A percentile compares a stretch with the other conserved stretches of the same genome.
Conservation (phyloP, 2,888 invertebrate species). For the Oscheius sp. region DNA sequence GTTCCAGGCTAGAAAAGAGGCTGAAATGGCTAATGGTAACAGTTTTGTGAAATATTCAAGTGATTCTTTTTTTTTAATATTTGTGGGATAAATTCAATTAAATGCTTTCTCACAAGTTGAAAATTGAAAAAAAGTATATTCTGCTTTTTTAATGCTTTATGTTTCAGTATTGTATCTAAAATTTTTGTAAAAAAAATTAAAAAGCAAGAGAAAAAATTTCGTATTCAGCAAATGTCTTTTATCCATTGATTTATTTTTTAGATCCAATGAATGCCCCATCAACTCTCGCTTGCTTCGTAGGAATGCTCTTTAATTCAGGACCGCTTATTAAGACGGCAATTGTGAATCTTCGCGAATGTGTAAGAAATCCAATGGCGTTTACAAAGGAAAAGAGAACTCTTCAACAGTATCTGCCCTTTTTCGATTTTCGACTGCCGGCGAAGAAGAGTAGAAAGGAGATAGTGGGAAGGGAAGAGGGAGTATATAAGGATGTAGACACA, state of each 20-base stretch:
- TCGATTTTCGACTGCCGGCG: conserved; percentile 7
- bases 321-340: conserved; percentile 3
- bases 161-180: no score
- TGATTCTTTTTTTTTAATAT: no score
- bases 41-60: no score
- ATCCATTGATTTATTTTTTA: neutral
- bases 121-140: no score
- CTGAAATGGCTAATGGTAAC: neutral
- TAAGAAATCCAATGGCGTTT: conserved; percentile 8
- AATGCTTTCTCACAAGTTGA: neutral
- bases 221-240: neutral
- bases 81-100: no score
- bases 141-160: no score
- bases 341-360: neutral
- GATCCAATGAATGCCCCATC: conserved; percentile 7
- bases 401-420: neutral
- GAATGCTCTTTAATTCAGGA: conserved; percentile 12
- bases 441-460: neutral
- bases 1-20: neutral
- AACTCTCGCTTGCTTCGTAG: neutral
- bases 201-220: neutral
- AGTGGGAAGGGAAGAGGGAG: no score
- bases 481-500: no score
- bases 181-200: neutral
- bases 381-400: neutral